These are phyloP conservation scores for Drosophila takahashii DNA, from an alignment of 1,140 invertebrate genomes.

Conservation along the genomic window DNA sequence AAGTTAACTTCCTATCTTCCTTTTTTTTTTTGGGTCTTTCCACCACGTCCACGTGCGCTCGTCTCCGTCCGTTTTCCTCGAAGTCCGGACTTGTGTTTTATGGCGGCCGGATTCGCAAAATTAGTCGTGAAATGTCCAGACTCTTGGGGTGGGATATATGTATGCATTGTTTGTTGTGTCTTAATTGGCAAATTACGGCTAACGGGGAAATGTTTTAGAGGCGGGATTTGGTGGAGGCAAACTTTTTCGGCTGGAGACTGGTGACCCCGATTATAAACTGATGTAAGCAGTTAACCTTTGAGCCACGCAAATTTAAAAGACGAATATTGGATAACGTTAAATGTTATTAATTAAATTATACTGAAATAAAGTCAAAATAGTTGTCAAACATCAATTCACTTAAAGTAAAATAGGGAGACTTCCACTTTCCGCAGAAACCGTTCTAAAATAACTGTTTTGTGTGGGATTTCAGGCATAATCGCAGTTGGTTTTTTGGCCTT, in stretches of 20 bases:
- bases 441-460: not conserved
- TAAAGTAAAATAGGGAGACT: not conserved
- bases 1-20: constrained; percentile 16
- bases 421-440: not conserved
- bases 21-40: constrained; percentile 5
- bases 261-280: constrained; percentile 11
- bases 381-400: too few relatives aligned
- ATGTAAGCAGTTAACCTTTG: constrained; percentile 22
- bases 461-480: constrained; percentile 20
- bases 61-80: not conserved
- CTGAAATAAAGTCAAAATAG: not conserved
- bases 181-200: constrained; percentile 42
- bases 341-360: not conserved
- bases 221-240: too few relatives aligned
- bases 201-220: constrained; percentile 3
- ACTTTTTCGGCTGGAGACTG: too few relatives aligned
- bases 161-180: constrained; percentile 29
- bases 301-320: not conserved
- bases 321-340: too few relatives aligned
- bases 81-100: constrained; percentile 36
- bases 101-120: constrained; percentile 57
- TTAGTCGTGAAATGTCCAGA: constrained; percentile 56
- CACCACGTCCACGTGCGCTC: constrained; percentile 3
- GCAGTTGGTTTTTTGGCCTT: constrained; percentile 31
- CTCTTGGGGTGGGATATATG: constrained; percentile 15